These are phyloP conservation scores for Cyphomyrus plagiostoma DNA, from an alignment of 2,113 vertebrate genomes.

Conservation along the genomic window DNA sequence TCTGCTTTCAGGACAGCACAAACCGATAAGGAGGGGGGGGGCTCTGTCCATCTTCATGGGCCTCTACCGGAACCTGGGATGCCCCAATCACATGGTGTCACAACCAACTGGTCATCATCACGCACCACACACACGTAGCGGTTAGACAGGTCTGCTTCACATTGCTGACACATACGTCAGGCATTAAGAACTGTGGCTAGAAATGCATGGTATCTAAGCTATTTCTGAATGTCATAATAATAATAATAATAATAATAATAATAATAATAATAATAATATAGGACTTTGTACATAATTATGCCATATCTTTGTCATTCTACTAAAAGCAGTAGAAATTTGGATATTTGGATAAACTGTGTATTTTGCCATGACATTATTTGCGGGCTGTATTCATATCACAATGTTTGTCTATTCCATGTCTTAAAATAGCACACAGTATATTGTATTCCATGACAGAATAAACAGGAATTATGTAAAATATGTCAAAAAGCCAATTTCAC, in stretches of 20 bases:
- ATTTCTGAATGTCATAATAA: not conserved
- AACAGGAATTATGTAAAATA: conserved; percentile 13
- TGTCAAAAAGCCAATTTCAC: not conserved
- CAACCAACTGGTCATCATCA: not conserved
- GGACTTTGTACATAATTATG: not conserved
- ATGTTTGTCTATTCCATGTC: not conserved
- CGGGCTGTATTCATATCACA: not conserved
- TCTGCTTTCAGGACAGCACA: not conserved
- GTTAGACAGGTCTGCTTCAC: not conserved
- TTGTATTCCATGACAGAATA: not conserved
- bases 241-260: not conserved
- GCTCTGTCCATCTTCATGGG: not conserved
- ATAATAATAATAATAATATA: not conserved
- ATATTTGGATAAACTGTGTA: not conserved
- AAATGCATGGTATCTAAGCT: not conserved
- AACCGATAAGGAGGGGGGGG: not conserved
- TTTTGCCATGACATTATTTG: not conserved
- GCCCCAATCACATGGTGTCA: not conserved
- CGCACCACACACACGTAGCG: not conserved
- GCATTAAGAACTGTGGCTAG: not conserved
- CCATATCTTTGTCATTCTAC: not conserved
- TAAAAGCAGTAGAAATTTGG: not conserved
- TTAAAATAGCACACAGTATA: conserved; percentile 12
- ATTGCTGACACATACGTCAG: not conserved
- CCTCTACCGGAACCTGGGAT: not conserved